Evolutionary conservation across 1,140 invertebrate species (phyloP).

Genomic region (Archegozetes longisetosus): DNA sequence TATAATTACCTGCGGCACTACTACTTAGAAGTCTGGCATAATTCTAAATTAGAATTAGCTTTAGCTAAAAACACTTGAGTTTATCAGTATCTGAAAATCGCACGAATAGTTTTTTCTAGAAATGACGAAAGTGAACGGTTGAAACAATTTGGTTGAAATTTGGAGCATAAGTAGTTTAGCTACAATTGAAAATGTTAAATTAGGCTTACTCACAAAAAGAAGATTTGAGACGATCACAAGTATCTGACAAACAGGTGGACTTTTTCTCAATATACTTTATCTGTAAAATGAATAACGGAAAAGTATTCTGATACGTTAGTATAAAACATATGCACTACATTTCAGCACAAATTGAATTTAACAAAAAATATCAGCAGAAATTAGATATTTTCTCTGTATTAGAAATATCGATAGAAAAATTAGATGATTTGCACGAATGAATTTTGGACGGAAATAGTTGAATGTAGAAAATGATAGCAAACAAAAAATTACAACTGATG

Average conservation of each 20-base stretch:
- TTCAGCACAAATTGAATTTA: no score
- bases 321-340: no score
- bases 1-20: conserved; percentile 17
- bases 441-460: background rate
- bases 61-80: background rate
- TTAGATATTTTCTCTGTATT: no score
- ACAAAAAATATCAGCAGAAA: no score
- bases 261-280: no score
- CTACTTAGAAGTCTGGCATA: conserved; percentile 13
- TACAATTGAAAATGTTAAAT: background rate
- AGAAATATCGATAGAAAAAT: no score
- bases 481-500: background rate
- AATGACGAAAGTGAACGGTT: background rate
- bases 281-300: no score
- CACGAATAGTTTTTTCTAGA: background rate
- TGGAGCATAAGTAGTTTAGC: background rate
- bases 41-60: background rate
- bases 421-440: background rate
- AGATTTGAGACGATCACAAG: no score
- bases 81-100: background rate
- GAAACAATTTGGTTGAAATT: background rate
- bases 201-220: background rate
- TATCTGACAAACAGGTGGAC: no score
- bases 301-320: no score
- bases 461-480: background rate